These are phyloP conservation scores for Orchestia grillus DNA, from an alignment of 1,140 invertebrate genomes.

Conservation along the genomic window DNA sequence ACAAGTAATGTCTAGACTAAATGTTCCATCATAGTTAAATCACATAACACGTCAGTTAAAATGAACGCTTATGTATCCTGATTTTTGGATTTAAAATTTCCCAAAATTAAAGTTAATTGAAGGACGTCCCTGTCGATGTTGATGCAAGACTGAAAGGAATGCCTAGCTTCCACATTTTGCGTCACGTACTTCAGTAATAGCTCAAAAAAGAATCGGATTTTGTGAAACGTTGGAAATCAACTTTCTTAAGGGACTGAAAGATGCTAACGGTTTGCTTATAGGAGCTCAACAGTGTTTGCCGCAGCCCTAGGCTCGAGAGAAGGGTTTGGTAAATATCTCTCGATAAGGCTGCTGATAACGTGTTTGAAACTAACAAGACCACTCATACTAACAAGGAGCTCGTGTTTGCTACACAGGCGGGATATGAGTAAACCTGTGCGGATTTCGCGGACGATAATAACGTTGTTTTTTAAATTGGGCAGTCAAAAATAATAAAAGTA, in stretches of 20 bases:
- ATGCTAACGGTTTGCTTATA: background rate
- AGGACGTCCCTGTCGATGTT: background rate
- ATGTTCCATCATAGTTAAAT: too few species aligned
- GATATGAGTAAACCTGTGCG: background rate
- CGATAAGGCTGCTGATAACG: slow-evolving; percentile 41
- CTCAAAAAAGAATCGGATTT: background rate
- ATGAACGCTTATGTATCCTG: too few species aligned
- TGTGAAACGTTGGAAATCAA: background rate
- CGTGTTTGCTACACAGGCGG: slow-evolving; percentile 5
- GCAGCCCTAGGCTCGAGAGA: slow-evolving; percentile 8
- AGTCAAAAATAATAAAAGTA: background rate
- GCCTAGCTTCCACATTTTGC: background rate
- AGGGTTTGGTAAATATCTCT: slow-evolving; percentile 26
- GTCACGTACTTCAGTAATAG: background rate
- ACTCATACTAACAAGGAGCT: slow-evolving; percentile 52
- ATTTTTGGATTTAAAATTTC: background rate
- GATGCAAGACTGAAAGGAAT: background rate
- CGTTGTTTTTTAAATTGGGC: background rate
- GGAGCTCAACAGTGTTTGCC: background rate
- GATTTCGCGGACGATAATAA: background rate
- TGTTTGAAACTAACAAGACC: slow-evolving; percentile 37
- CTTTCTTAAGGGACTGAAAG: background rate
- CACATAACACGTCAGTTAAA: too few species aligned
- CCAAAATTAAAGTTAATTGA: background rate
- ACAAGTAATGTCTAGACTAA: too few species aligned